Conservation (phyloP, 1,140 invertebrate genomes). For the Hycleus phaleratus region DNA sequence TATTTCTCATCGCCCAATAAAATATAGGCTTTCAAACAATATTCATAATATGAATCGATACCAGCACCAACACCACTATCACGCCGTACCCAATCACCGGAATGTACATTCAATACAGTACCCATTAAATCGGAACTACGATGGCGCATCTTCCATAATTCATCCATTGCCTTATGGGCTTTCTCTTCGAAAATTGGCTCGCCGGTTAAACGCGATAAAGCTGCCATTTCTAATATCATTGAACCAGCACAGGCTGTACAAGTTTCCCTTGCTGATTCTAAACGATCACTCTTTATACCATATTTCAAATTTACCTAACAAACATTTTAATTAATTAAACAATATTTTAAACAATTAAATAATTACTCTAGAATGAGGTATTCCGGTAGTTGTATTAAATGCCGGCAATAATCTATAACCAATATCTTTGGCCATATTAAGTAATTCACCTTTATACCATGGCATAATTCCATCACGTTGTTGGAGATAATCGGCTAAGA, state of each 20-base stretch:
- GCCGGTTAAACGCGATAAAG: conserved; percentile 85
- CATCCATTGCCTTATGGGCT: conserved; percentile 93
- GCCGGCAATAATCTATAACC: conserved; percentile 88
- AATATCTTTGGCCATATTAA: conserved; percentile 86
- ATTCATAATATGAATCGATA: conserved; percentile 98
- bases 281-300: conserved; percentile 71
- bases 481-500: conserved; percentile 77
- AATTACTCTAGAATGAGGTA: conserved; percentile 83
- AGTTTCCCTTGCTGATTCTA: conserved; percentile 77
- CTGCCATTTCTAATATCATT: conserved; percentile 95
- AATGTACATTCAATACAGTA: conserved; percentile 92
- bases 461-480: conserved; percentile 63
- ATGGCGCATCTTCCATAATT: conserved; percentile 90
- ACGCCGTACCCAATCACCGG: conserved; percentile 91
- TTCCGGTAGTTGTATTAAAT: conserved; percentile 96
- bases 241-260: conserved; percentile 98
- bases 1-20: conserved; percentile 81
- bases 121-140: conserved; percentile 88
- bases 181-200: conserved; percentile 92
- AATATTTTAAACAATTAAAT: too few relatives aligned
- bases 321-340: too few relatives aligned
- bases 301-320: conserved; percentile 63
- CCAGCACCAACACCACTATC: conserved; percentile 98
- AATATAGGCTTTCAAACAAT: conserved; percentile 90
- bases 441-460: conserved; percentile 89